Conservation (phyloP, 2,888 invertebrate species). For the Eulithis testata region DNA sequence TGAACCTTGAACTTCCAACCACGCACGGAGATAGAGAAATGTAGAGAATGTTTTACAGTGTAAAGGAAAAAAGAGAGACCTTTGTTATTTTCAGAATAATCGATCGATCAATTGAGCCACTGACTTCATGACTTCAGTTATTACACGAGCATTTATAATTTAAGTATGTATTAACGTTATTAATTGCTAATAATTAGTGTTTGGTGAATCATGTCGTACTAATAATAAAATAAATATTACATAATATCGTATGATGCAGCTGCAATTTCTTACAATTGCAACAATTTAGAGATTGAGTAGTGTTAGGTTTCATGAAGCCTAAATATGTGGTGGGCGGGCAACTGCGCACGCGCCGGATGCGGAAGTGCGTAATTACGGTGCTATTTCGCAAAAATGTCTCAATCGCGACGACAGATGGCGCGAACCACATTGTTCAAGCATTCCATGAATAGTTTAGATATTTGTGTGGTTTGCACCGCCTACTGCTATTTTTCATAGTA, state of each 20-base stretch:
- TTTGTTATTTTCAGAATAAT: too few species aligned
- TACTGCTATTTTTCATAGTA: constrained; percentile 50
- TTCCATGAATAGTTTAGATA: constrained; percentile 71
- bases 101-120: too few species aligned
- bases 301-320: constrained; percentile 67
- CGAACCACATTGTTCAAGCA: constrained; percentile 67
- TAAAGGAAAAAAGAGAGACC: too few species aligned
- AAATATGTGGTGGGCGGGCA: constrained; percentile 66
- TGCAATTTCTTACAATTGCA: constrained; percentile 39
- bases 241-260: constrained; percentile 29
- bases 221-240: not conserved
- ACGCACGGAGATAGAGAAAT: constrained; percentile 3
- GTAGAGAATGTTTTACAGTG: too few species aligned
- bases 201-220: not conserved
- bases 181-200: too few species aligned
- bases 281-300: constrained; percentile 48
- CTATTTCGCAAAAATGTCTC: constrained; percentile 82
- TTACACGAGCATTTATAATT: too few species aligned
- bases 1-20: constrained; percentile 52
- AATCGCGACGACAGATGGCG: constrained; percentile 79
- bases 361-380: constrained; percentile 79
- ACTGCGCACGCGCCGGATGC: constrained; percentile 80
- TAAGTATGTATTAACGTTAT: too few species aligned
- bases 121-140: too few species aligned
- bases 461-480: constrained; percentile 70